Conservation (phyloP, 2,113 vertebrate genomes). For the Procavia capensis region DNA sequence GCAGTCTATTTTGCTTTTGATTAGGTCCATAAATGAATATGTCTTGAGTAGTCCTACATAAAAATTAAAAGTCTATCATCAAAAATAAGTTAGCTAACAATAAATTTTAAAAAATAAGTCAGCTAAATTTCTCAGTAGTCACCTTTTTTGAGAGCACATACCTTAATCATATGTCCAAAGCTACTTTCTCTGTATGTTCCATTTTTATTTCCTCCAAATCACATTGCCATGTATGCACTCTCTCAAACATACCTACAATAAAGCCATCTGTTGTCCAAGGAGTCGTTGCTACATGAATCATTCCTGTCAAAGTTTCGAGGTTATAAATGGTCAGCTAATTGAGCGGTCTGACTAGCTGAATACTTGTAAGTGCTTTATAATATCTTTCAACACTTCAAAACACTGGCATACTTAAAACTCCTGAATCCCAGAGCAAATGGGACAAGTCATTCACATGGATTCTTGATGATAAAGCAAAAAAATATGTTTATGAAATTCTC, state of each 20-base stretch:
- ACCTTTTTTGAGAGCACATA: conserved; percentile 3
- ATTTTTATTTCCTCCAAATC: conserved; percentile 50
- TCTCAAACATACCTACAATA: conserved; percentile 69
- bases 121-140: conserved; percentile 32
- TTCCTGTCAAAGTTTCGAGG: conserved; percentile 72
- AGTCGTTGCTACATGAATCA: conserved; percentile 69
- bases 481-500: conserved; percentile 55
- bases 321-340: conserved; percentile 75
- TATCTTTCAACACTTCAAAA: conserved; percentile 75
- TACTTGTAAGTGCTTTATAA: conserved; percentile 70
- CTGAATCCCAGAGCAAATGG: conserved; percentile 67
- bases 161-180: background rate
- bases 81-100: conserved; percentile 30
- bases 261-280: conserved; percentile 77
- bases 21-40: background rate
- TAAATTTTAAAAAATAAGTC: conserved; percentile 42
- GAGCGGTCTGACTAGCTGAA: conserved; percentile 68
- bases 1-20: conserved; percentile 13
- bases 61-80: conserved; percentile 36
- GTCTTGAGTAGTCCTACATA: conserved; percentile 20
- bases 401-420: conserved; percentile 56
- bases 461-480: conserved; percentile 77
- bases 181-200: background rate
- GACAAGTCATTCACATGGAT: conserved; percentile 65
- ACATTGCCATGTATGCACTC: conserved; percentile 30